Base-by-base conservation (phyloP, 2,888 invertebrate genomes). In the Macaria liturata region DNA sequence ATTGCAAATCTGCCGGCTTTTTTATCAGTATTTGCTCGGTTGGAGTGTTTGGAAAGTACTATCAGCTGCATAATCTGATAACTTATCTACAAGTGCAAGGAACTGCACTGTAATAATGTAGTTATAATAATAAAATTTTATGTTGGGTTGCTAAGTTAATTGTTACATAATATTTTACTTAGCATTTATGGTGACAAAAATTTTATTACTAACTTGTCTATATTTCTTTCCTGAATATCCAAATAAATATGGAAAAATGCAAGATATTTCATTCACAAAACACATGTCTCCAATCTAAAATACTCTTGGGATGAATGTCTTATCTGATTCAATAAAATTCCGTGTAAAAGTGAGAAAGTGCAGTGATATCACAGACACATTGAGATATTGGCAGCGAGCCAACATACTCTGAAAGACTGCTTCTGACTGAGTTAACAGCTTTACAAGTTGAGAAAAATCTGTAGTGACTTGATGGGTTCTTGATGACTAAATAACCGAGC, bases 311-410 rank as follows among this genome's bases (percentile, higher is more conserved):
- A 49, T 47, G 46, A 56, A 53, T 32, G 57, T 54, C 43, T 54
- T 46, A 34, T 20, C 48, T 47, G 59, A 56, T 52, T 56, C 59
- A 55, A 56, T 57, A 49, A 34, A 54, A 46, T 56, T 58, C 60
- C 49, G 3, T 37, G 58, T 46, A 55, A 54, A n/a, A 49, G 37
- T 57, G 57, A 53, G 59, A 59, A 62, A 66, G 55, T 67, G 66
- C 63, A 64, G 44, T 64, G 59, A 65, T 54, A 56, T 65, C 63
- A 67, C 57, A 40, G 5, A 9, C 55, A 46, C 31, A 57, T 60
- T 54, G 51, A 48, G 54, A 61, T 32, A 42, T 52, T 59, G 64
- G 67, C 64, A 46, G 3, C 1, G 6, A 9, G 64, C 65, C 65
- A 67, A 56, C 46, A 45, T 32, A 34, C 39, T 51, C 59, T 56